phyloP scores from a whole-genome alignment of 1,140 invertebrate species.

The Pissodes strobi region DNA sequence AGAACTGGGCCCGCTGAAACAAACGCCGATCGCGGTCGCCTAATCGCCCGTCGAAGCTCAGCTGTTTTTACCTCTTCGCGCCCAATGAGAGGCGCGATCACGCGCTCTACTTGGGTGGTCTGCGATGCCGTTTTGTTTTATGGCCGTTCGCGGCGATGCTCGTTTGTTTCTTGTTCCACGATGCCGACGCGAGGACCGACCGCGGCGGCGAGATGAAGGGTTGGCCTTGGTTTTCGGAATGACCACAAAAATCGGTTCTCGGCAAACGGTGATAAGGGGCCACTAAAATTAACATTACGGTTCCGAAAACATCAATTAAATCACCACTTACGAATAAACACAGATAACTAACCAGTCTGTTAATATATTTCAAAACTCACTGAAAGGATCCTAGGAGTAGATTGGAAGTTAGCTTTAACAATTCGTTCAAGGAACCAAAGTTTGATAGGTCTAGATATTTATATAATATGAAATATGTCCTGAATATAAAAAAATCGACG shows the following conservation, averaged over 20 bases:
- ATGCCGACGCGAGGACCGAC: conserved; percentile 11
- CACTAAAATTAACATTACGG: conserved; percentile 11
- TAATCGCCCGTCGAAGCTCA: conserved; percentile 21
- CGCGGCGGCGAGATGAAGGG: conserved; percentile 16
- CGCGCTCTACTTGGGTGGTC: conserved; percentile 23
- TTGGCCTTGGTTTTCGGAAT: conserved; percentile 20
- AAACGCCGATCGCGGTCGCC: conserved; percentile 18
- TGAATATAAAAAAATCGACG: too few species aligned
- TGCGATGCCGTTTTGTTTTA: conserved; percentile 28
- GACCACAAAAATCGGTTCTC: conserved; percentile 5
- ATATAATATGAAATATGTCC: too few species aligned
- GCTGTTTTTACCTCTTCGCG: conserved; percentile 25
- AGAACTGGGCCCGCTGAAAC: conserved; percentile 15
- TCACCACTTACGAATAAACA: too few species aligned
- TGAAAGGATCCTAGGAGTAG: too few species aligned
- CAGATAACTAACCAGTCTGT: too few species aligned
- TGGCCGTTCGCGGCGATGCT: conserved; percentile 13
- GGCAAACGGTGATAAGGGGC: not conserved
- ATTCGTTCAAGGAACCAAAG: too few species aligned
- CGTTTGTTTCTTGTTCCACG: conserved; percentile 16
- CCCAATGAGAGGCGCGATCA: conserved; percentile 24
- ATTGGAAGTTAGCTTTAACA: too few species aligned
- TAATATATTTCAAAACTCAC: too few species aligned
- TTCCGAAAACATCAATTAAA: too few species aligned
- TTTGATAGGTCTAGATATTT: too few species aligned